phyloP scores from a whole-genome alignment of 2,888 invertebrate species.

The Nomada fucata region DNA sequence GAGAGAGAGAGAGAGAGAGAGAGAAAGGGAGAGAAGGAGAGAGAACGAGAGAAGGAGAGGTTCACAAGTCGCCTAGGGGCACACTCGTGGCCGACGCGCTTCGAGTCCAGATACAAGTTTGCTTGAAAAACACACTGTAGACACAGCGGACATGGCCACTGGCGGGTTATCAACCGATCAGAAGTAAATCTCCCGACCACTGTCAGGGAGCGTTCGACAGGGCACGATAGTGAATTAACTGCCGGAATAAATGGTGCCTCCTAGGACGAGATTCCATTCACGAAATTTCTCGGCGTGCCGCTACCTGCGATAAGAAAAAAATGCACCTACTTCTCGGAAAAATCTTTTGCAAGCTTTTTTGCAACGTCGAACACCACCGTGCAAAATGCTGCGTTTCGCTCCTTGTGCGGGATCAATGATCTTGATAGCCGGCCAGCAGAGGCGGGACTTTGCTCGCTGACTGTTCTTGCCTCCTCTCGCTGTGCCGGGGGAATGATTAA shows the following conservation, averaged over 20 bases:
- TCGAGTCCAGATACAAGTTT: conserved; percentile 61
- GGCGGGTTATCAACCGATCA: conserved; percentile 78
- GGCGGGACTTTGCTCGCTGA: conserved; percentile 44
- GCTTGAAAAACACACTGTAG: conserved; percentile 75
- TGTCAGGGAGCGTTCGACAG: conserved; percentile 74
- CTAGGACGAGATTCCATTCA: conserved; percentile 70
- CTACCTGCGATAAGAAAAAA: conserved; percentile 53
- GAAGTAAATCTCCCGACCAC: conserved; percentile 72
- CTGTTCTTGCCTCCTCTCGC: conserved; percentile 14
- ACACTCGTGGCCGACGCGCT: conserved; percentile 56
- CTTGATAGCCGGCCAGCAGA: conserved; percentile 49
- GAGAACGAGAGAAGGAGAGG: neutral
- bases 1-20: neutral
- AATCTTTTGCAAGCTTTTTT: conserved; percentile 29
- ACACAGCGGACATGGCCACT: conserved; percentile 78
- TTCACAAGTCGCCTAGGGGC: conserved; percentile 62
- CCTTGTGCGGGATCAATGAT: conserved; percentile 50
- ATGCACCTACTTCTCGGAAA: conserved; percentile 57
- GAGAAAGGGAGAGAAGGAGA: neutral
- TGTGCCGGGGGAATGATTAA: conserved; percentile 34
- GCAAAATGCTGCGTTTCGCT: conserved; percentile 23
- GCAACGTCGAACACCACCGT: neutral
- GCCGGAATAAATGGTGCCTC: conserved; percentile 76
- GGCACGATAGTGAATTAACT: conserved; percentile 78
- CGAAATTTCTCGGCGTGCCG: conserved; percentile 64